Evolutionary conservation across 2,113 vertebrate genomes (phyloP).

Genomic region (Deroptyus accipitrinus): DNA sequence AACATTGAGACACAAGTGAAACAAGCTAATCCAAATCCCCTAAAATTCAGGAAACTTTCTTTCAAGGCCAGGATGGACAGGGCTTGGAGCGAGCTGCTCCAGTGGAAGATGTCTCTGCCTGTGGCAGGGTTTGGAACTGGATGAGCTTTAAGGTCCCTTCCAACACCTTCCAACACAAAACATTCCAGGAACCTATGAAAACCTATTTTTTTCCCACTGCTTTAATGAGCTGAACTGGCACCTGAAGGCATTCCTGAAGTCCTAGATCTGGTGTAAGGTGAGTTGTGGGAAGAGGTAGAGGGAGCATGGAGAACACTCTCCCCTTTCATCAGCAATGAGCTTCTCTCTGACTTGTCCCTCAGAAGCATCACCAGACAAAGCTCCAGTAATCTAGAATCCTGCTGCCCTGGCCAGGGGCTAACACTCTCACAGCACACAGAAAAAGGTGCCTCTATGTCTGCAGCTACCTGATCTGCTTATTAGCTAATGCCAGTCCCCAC

Average conservation of each 20-base stretch:
- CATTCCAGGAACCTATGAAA: neutral
- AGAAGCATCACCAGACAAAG: neutral
- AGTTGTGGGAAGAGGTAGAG: neutral
- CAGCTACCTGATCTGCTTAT: neutral
- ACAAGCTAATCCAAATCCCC: neutral
- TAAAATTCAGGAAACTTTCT: neutral
- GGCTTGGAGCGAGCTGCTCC: neutral
- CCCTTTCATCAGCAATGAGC: neutral
- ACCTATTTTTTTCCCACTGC: rapidly evolving
- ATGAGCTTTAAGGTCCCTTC: neutral
- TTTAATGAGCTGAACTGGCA: neutral
- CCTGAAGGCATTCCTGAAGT: neutral
- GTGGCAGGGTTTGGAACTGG: neutral
- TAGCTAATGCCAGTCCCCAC: neutral
- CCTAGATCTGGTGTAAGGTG: neutral
- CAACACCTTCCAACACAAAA: neutral
- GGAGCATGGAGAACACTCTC: neutral
- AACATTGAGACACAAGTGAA: neutral
- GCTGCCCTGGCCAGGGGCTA: neutral
- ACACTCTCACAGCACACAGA: neutral
- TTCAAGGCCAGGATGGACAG: neutral
- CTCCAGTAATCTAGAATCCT: neutral
- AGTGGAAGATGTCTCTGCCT: neutral
- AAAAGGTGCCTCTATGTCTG: neutral
- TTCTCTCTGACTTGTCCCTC: rapidly evolving